Evolutionary conservation across 2,888 invertebrate species (phyloP).

Genomic region (Cyclophora albipunctata): DNA sequence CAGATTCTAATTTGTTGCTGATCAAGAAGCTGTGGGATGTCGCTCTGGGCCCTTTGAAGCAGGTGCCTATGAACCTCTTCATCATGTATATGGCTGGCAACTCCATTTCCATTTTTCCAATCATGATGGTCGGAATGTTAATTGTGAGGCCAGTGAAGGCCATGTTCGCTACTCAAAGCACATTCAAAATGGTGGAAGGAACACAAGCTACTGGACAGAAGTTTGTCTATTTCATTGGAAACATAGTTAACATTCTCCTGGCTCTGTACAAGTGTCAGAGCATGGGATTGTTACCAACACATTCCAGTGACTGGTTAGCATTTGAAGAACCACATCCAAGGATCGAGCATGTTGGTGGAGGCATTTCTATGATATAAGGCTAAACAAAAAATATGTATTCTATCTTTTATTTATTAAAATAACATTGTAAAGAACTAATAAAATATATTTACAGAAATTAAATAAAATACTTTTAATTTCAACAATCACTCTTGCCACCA

Average conservation of each 20-base stretch:
- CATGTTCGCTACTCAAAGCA: slow-evolving; percentile 89
- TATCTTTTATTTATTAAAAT: slow-evolving; percentile 27
- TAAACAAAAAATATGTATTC: slow-evolving; percentile 12
- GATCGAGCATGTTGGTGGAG: slow-evolving; percentile 90
- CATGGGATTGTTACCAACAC: slow-evolving; percentile 97
- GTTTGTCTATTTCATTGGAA: slow-evolving; percentile 94
- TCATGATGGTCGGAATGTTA: slow-evolving; percentile 99
- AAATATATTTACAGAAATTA: slow-evolving; percentile 46
- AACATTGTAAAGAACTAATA: slow-evolving; percentile 46
- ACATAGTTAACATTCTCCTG: slow-evolving; percentile 91
- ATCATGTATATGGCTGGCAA: slow-evolving; percentile 99
- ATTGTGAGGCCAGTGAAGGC: slow-evolving; percentile 97
- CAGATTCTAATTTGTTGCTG: slow-evolving; percentile 87
- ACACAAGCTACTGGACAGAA: slow-evolving; percentile 93
- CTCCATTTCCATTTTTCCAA: slow-evolving; percentile 99
- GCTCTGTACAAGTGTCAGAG: slow-evolving; percentile 98
- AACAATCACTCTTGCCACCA: slow-evolving; percentile 1
- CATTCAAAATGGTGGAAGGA: slow-evolving; percentile 96
- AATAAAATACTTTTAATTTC: slow-evolving; percentile 19
- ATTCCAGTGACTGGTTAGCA: slow-evolving; percentile 98
- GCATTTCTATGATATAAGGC: slow-evolving; percentile 71
- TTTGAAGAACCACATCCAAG: slow-evolving; percentile 94
- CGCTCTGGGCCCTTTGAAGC: slow-evolving; percentile 95
- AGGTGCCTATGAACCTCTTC: slow-evolving; percentile 99
- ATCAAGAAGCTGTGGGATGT: slow-evolving; percentile 98